Evolutionary conservation across 2,888 invertebrate genomes (phyloP).

Genomic region (Drosophila yooni): DNA sequence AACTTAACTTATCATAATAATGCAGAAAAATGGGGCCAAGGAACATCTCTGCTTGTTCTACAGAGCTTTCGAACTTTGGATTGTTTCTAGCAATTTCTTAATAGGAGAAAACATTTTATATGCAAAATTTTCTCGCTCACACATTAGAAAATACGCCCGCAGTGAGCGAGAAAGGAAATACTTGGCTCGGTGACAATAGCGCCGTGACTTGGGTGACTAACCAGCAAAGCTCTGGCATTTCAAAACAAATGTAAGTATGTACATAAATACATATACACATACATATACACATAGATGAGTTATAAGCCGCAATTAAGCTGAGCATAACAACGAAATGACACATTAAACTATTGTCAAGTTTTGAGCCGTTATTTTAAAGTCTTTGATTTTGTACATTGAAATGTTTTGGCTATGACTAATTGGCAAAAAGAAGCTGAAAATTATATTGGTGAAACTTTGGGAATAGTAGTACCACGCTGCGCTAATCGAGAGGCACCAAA

Average conservation of each 20-base stretch:
- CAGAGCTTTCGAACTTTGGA: not conserved
- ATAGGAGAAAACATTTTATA: not conserved
- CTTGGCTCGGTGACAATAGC: not conserved
- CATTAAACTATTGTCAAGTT: not conserved
- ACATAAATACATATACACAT: not conserved
- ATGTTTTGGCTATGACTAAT: not conserved
- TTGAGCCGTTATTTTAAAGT: not conserved
- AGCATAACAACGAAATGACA: constrained; percentile 6
- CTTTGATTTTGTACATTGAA: not conserved
- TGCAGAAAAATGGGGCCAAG: not conserved
- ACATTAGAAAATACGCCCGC: not conserved
- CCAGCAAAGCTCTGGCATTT: constrained; percentile 11
- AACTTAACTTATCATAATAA: not conserved
- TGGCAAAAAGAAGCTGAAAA: not conserved
- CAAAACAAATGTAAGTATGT: not conserved
- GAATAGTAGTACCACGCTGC: not conserved
- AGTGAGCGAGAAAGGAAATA: not conserved
- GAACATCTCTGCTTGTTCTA: not conserved
- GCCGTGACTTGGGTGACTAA: constrained; percentile 15
- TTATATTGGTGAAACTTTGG: not conserved
- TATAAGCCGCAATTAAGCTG: constrained; percentile 5
- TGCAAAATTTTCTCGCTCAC: not conserved
- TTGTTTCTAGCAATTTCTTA: not conserved
- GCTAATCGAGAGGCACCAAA: not conserved
- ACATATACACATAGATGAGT: not conserved